These are phyloP conservation scores for Xanthia togata DNA, from an alignment of 2,888 invertebrate species.

Conservation along the genomic window DNA sequence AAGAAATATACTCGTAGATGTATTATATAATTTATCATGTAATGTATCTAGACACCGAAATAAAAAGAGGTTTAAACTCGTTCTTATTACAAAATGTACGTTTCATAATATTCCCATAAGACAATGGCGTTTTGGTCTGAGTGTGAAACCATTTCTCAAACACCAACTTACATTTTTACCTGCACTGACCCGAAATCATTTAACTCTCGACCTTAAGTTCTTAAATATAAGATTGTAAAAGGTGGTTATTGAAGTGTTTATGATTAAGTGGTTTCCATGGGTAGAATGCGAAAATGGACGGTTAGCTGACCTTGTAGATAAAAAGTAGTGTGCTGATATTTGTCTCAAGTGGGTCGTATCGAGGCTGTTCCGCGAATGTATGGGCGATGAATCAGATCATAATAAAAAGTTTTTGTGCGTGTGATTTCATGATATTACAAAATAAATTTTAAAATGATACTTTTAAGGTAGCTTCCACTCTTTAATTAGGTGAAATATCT, in stretches of 20 bases:
- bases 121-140: conserved; percentile 57
- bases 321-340: conserved; percentile 63
- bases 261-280: conserved; percentile 39
- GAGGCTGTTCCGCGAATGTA: conserved; percentile 63
- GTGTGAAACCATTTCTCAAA: conserved; percentile 62
- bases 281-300: conserved; percentile 53
- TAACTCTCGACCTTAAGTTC: conserved; percentile 13
- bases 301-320: conserved; percentile 59
- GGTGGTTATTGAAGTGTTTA: neutral
- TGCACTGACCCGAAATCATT: neutral
- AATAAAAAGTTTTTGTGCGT: neutral
- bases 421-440: conserved; percentile 5
- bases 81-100: conserved; percentile 58
- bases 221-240: conserved; percentile 1
- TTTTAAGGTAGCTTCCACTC: neutral
- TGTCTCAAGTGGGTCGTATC: conserved; percentile 53
- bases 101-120: conserved; percentile 65
- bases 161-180: conserved; percentile 33
- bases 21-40: conserved; percentile 55
- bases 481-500: too few species aligned
- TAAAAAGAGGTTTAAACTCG: conserved; percentile 33
- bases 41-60: conserved; percentile 6
- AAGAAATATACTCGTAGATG: too few species aligned
- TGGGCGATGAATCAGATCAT: conserved; percentile 59
- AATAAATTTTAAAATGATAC: neutral